Evolutionary conservation across 2,797 vertebrate species (phyloP), one percentile per base, ranked within the genome.

Genomic region (Apogon hyalosoma): DNA sequence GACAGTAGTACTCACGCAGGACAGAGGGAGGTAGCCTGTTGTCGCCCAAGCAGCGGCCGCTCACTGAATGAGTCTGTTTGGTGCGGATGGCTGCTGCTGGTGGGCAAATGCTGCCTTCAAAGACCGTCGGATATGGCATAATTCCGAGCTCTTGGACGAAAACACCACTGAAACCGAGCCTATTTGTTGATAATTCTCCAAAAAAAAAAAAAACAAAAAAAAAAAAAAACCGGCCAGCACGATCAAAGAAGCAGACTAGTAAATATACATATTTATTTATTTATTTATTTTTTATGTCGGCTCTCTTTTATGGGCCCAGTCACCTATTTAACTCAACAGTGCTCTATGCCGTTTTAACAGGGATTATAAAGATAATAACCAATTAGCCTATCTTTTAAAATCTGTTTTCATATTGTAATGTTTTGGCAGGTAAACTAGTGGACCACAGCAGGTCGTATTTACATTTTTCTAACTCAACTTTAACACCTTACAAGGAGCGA

Each of bases 11-110:
- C 93, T 95, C 87, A 93, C 93, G 52, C 79, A 82, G 83, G 85
- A 84, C 75, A 31, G 69, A 58, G 67, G 67, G 88, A 92, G 86
- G 86, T 87, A 90, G 91, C 79, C 87, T 90, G 90, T 91, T 92
- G 91, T 91, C 89, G 78, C 88, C 81, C 49, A 50, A 79, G 74
- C 63, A 73, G 85, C 85, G 57, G 85, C 76, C 76, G 65, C 84
- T 84, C 85, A 52, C 69, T 91, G 88, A 93, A 90, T 94, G 92
- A 90, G 51, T 31, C 57, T 11, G 78, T n/a, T 42, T 39, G 80
- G 63, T 79, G 84, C 70, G 63, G 79, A 69, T 69, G 60, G 70
- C 78, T 73, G 73, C 80, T 63, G 60, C 51, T 67, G 72, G 69
- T 66, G 69, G 42, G 52, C 14, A 52, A 11, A 18, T 8, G 70